These are phyloP conservation scores for Eurytoma californica DNA, from an alignment of 2,888 invertebrate species.

Conservation along the genomic window DNA sequence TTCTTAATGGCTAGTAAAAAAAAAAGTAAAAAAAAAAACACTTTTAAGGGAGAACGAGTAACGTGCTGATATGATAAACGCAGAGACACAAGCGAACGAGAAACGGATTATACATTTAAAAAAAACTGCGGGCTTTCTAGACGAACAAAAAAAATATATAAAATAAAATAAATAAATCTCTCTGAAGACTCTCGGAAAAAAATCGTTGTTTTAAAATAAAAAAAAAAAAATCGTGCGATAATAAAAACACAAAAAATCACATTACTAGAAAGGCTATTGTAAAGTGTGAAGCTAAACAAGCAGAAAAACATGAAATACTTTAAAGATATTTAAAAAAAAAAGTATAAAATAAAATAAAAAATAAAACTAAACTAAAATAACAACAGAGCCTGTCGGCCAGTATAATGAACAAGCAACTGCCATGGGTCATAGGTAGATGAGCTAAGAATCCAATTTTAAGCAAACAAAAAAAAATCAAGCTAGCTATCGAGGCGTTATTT, in stretches of 20 bases:
- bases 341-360: constrained; percentile 19
- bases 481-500: constrained; percentile 66
- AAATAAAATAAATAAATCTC: constrained; percentile 59
- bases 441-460: constrained; percentile 71
- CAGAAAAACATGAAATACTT: constrained; percentile 42
- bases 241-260: constrained; percentile 45
- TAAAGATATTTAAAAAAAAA: constrained; percentile 49
- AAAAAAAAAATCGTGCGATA: constrained; percentile 60
- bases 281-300: constrained; percentile 60
- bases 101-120: constrained; percentile 50
- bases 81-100: constrained; percentile 21
- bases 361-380: constrained; percentile 51
- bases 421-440: constrained; percentile 71
- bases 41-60: constrained; percentile 23
- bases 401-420: constrained; percentile 72
- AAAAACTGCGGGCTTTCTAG: constrained; percentile 58
- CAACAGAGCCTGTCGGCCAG: constrained; percentile 69
- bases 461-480: constrained; percentile 58
- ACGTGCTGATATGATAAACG: not conserved
- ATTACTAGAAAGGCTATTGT: constrained; percentile 59
- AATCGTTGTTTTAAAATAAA: constrained; percentile 53
- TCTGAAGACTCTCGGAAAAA: constrained; percentile 62
- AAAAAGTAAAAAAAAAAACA: constrained; percentile 53
- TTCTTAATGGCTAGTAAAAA: constrained; percentile 61
- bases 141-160: constrained; percentile 37